Evolutionary conservation across 2,797 vertebrate genomes (phyloP).

Genomic region (Gadopsis bispinosus): DNA sequence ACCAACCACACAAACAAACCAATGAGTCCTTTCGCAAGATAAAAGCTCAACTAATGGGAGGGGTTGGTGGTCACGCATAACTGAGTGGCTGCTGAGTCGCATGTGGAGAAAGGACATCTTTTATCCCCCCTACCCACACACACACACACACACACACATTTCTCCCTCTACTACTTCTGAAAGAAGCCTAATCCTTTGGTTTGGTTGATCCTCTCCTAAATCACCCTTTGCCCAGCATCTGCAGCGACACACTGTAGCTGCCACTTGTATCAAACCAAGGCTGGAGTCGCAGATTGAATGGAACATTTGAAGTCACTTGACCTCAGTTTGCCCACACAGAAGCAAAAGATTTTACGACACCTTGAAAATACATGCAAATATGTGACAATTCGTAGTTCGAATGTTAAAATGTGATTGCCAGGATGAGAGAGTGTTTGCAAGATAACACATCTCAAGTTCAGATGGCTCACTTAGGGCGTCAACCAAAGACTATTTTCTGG

Average conservation of each 20-base stretch:
- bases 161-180: conserved; percentile 35
- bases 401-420: too few species aligned
- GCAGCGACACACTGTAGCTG: conserved; percentile 9
- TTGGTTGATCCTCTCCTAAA: conserved; percentile 52
- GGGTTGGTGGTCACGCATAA: conserved; percentile 52
- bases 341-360: background rate
- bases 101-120: conserved; percentile 63
- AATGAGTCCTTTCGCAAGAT: conserved; percentile 45
- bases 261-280: conserved; percentile 15
- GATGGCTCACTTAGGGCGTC: background rate
- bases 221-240: conserved; percentile 29
- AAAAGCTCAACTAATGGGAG: conserved; percentile 54
- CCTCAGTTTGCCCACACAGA: background rate
- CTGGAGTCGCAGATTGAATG: conserved; percentile 34
- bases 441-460: background rate
- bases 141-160: conserved; percentile 37
- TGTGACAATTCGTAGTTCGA: background rate
- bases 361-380: conserved; percentile 4
- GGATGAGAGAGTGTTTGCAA: background rate
- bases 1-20: conserved; percentile 48
- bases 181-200: conserved; percentile 48
- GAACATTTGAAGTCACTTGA: conserved; percentile 39
- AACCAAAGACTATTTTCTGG: background rate
- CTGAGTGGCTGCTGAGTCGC: conserved; percentile 66
- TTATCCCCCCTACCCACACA: conserved; percentile 3